These are phyloP conservation scores for Ypsolopha sequella DNA, from an alignment of 2,888 invertebrate genomes.

Conservation along the genomic window DNA sequence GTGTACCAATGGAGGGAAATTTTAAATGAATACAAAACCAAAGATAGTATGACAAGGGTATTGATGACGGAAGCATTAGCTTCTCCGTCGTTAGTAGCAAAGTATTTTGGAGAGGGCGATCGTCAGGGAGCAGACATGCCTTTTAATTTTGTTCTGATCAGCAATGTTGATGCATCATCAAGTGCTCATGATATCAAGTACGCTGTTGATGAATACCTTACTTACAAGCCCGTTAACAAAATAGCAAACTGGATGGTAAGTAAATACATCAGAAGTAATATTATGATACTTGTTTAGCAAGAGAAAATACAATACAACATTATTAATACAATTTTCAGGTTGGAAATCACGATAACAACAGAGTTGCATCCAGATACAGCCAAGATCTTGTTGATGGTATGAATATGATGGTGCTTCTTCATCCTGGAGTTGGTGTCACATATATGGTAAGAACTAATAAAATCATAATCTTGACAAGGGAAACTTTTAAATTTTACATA, in stretches of 20 bases:
- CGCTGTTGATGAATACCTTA: slow-evolving; percentile 74
- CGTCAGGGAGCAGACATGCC: slow-evolving; percentile 78
- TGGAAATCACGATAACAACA: slow-evolving; percentile 83
- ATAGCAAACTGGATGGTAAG: slow-evolving; percentile 83
- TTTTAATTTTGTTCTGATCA: slow-evolving; percentile 79
- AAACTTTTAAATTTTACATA: not conserved
- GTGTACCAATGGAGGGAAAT: slow-evolving; percentile 68
- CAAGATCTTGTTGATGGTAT: slow-evolving; percentile 80
- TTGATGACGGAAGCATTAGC: slow-evolving; percentile 83
- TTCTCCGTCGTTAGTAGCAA: slow-evolving; percentile 68
- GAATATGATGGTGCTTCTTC: slow-evolving; percentile 83
- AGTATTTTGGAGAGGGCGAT: slow-evolving; percentile 72
- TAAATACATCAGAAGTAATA: no score
- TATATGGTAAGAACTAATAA: slow-evolving; percentile 73
- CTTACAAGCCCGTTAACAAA: slow-evolving; percentile 71
- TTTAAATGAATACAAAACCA: slow-evolving; percentile 51
- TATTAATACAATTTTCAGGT: slow-evolving; percentile 45
- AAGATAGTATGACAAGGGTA: slow-evolving; percentile 66
- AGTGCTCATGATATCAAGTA: slow-evolving; percentile 72
- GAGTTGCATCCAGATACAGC: slow-evolving; percentile 80
- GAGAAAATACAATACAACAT: no score
- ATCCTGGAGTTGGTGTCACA: slow-evolving; percentile 88
- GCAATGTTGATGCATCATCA: slow-evolving; percentile 64
- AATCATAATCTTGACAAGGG: not conserved
- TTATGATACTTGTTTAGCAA: not conserved